These are phyloP conservation scores for Platycheirus rosarum DNA, from an alignment of 2,888 invertebrate genomes.

Conservation along the genomic window DNA sequence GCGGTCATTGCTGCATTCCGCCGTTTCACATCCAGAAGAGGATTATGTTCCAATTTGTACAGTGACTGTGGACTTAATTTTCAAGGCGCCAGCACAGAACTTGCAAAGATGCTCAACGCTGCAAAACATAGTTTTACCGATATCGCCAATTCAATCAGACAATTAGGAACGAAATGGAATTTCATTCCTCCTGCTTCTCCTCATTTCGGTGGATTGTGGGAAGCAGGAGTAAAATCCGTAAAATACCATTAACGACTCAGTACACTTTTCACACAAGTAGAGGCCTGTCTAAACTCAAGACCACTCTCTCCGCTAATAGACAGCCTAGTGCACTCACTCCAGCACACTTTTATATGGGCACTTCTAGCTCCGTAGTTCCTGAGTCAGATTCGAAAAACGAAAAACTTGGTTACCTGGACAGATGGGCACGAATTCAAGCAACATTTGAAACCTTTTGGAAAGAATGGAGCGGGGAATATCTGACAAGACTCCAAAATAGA, in stretches of 20 bases:
- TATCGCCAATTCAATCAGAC: not conserved
- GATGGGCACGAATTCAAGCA: too few relatives aligned
- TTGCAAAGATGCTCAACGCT: too few relatives aligned
- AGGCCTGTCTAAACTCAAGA: not conserved
- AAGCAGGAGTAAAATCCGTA: too few relatives aligned
- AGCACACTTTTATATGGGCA: not conserved
- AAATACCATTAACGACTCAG: not conserved
- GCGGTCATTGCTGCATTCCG: slow-evolving; percentile 9
- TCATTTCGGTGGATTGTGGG: too few relatives aligned
- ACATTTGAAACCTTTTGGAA: too few relatives aligned
- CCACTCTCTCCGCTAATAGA: not conserved
- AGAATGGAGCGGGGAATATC: too few relatives aligned
- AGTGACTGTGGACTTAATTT: slow-evolving; percentile 1
- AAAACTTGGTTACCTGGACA: not conserved
- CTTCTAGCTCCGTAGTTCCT: not conserved
- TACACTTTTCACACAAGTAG: not conserved
- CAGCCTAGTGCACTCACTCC: not conserved
- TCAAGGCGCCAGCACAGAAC: not conserved
- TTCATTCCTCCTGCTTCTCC: too few relatives aligned
- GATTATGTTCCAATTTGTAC: slow-evolving; percentile 1
- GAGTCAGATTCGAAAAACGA: too few relatives aligned
- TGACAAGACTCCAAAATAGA: too few relatives aligned
- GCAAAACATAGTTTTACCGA: not conserved
- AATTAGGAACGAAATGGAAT: not conserved
- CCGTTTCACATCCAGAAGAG: slow-evolving; percentile 3